Evolutionary conservation across 1,140 invertebrate species (phyloP).

Genomic region (Microplitis mediator): DNA sequence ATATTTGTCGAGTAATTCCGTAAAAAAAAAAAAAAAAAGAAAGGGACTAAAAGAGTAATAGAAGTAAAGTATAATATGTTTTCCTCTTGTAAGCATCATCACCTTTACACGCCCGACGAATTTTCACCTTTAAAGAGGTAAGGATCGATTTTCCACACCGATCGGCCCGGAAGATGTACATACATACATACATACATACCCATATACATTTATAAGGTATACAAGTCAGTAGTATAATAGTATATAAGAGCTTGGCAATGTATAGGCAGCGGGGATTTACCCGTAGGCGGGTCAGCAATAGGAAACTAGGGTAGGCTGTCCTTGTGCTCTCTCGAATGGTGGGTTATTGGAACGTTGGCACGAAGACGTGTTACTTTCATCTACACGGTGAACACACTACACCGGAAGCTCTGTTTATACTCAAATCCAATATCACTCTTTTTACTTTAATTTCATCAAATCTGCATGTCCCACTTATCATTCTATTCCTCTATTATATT

Average conservation of each 20-base stretch:
- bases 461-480: not conserved
- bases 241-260: too few relatives aligned
- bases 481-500: too few relatives aligned
- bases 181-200: not conserved
- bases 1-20: not conserved
- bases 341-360: conserved; percentile 60
- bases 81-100: not conserved
- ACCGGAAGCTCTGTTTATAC: conserved; percentile 29
- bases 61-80: not conserved
- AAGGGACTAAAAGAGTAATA: not conserved
- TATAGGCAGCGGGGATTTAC: conserved; percentile 24
- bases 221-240: too few relatives aligned
- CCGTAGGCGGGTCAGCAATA: conserved; percentile 53
- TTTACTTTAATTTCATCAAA: not conserved
- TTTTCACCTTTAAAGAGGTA: conserved; percentile 33
- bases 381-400: conserved; percentile 42
- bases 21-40: not conserved
- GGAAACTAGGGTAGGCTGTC: conserved; percentile 61
- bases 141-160: conserved; percentile 41
- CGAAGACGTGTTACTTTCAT: conserved; percentile 55
- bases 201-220: too few relatives aligned
- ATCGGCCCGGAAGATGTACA: conserved; percentile 50
- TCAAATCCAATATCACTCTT: conserved; percentile 14
- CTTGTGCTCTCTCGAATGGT: conserved; percentile 52
- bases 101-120: conserved; percentile 45